A percentile compares a stretch with the other conserved stretches of the same genome.
Conservation (phyloP, 2,888 invertebrate genomes). For the Athalia rosae region DNA sequence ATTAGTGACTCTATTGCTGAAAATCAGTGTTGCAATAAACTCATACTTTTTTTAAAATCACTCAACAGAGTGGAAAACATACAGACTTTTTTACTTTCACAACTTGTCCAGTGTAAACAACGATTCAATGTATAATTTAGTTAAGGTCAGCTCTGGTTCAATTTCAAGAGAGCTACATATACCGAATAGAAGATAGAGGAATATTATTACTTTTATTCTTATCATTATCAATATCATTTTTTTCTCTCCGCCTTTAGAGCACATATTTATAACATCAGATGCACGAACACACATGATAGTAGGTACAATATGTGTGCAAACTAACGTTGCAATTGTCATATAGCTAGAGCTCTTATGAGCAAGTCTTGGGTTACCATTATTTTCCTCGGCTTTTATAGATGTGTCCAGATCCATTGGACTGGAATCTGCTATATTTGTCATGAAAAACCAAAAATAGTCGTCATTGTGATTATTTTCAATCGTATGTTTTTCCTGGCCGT, state of each 20-base stretch:
- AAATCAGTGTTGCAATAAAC: constrained; percentile 28
- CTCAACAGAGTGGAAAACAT: constrained; percentile 1
- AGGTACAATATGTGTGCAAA: constrained; percentile 8
- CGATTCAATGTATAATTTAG: too few relatives aligned
- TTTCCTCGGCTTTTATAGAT: too few relatives aligned
- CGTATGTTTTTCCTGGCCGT: constrained; percentile 32
- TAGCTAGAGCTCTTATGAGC: background rate
- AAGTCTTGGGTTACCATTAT: too few relatives aligned
- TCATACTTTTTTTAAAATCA: constrained; percentile 11
- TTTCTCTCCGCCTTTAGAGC: too few relatives aligned
- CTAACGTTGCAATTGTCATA: constrained; percentile 18
- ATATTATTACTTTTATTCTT: too few relatives aligned
- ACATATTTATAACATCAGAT: background rate
- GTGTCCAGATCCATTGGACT: background rate
- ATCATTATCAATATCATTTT: too few relatives aligned
- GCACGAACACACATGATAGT: background rate
- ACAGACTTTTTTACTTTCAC: constrained; percentile 37
- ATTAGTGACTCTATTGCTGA: constrained; percentile 30
- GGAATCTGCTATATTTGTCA: constrained; percentile 26
- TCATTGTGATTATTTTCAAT: constrained; percentile 39
- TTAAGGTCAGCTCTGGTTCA: too few relatives aligned
- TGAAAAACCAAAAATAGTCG: constrained; percentile 30
- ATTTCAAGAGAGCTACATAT: too few relatives aligned
- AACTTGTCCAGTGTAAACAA: too few relatives aligned
- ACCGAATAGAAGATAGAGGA: too few relatives aligned